These are phyloP conservation scores for Maniola jurtina DNA, from an alignment of 1,140 invertebrate species.

Conservation along the genomic window DNA sequence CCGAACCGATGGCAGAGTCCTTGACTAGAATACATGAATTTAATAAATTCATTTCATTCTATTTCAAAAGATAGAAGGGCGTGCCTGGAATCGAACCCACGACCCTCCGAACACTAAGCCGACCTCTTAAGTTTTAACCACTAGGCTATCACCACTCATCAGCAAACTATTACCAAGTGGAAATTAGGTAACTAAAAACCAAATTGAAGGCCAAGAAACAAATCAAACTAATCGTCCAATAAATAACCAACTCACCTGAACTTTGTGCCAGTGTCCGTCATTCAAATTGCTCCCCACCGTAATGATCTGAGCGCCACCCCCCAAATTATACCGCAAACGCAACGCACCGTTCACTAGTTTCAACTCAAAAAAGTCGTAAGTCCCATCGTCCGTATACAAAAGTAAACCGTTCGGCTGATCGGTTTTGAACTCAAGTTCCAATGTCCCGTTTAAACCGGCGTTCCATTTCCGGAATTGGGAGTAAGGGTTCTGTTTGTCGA, in stretches of 20 bases:
- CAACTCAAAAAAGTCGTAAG: slow-evolving; percentile 96
- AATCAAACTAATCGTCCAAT: slow-evolving; percentile 18
- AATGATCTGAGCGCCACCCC: slow-evolving; percentile 91
- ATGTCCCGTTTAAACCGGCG: slow-evolving; percentile 89
- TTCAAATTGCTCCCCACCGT: slow-evolving; percentile 91
- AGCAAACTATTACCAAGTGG: not conserved
- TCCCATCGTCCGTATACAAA: slow-evolving; percentile 95
- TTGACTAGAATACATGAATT: no score
- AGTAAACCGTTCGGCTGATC: slow-evolving; percentile 92
- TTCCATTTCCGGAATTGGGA: slow-evolving; percentile 95
- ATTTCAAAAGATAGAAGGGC: no score
- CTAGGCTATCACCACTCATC: no score
- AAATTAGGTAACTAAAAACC: not conserved
- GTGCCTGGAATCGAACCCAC: no score
- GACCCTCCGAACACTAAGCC: no score
- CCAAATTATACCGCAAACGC: slow-evolving; percentile 92
- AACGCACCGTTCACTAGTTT: slow-evolving; percentile 95
- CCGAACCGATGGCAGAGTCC: no score
- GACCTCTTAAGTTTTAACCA: no score
- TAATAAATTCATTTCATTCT: no score
- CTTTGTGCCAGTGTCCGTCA: slow-evolving; percentile 95
- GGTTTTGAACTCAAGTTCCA: slow-evolving; percentile 96
- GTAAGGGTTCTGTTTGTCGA: slow-evolving; percentile 92
- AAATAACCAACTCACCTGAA: slow-evolving; percentile 79
- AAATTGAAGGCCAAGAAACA: not conserved